phyloP scores from a whole-genome alignment of 2,797 vertebrate species.

The Xenopus petersii region DNA sequence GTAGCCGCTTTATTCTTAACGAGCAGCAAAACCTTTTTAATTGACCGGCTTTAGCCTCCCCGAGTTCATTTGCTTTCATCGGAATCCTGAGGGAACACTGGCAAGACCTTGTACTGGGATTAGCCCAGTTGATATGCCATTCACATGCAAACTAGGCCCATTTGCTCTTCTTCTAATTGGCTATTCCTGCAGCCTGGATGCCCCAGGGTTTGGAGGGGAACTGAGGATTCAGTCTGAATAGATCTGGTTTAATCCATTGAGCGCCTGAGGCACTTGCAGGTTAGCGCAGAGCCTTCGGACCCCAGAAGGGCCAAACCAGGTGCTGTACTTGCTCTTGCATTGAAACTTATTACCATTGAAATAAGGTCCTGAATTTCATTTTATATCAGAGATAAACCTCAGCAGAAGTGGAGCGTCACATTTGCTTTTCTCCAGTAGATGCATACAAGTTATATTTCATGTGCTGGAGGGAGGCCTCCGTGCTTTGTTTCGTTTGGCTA shows the following conservation, averaged over 20 bases:
- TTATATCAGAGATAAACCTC: too few species aligned
- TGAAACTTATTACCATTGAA: too few species aligned
- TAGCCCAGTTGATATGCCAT: slow-evolving; percentile 29
- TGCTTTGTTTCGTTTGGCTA: too few species aligned
- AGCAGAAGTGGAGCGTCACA: too few species aligned
- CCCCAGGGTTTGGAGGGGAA: slow-evolving; percentile 21
- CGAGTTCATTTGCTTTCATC: background rate
- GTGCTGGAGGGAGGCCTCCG: too few species aligned
- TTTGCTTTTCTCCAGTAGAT: too few species aligned
- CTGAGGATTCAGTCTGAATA: background rate
- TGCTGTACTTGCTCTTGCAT: too few species aligned
- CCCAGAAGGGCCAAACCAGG: too few species aligned
- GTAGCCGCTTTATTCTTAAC: slow-evolving; percentile 16
- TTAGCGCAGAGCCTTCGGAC: too few species aligned
- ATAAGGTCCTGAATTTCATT: too few species aligned
- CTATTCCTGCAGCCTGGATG: slow-evolving; percentile 40
- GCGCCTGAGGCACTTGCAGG: slow-evolving; percentile 17
- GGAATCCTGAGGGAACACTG: slow-evolving; percentile 28
- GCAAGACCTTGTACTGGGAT: slow-evolving; percentile 22
- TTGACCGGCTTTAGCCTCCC: slow-evolving; percentile 28
- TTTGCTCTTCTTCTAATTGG: slow-evolving; percentile 38
- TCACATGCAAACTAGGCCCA: slow-evolving; percentile 38
- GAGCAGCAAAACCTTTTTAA: slow-evolving; percentile 25
- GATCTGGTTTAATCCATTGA: slow-evolving; percentile 34
- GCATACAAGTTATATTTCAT: too few species aligned